A percentile compares a stretch with the other conserved stretches of the same genome.
These are phyloP conservation scores for Labeo calbasu DNA, from an alignment of 2,797 vertebrate genomes.

Conservation along the genomic window DNA sequence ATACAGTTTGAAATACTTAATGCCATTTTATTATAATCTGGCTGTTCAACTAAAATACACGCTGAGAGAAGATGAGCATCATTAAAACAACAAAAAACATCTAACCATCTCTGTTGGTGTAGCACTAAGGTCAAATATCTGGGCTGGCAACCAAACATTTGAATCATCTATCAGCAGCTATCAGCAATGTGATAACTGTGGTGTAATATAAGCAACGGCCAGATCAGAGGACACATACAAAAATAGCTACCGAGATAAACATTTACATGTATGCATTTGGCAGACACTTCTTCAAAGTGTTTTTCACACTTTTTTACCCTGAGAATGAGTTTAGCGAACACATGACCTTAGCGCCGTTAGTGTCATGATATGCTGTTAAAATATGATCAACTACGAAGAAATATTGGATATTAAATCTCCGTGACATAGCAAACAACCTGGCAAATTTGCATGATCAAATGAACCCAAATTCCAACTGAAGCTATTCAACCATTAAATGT, in stretches of 20 bases:
- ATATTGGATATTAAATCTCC: neutral
- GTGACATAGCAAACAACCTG: neutral
- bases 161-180: neutral
- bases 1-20: neutral
- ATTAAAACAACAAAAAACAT: neutral
- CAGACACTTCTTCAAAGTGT: neutral
- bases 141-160: neutral
- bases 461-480: neutral
- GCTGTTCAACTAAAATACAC: neutral
- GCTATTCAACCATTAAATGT: neutral
- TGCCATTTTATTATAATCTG: neutral
- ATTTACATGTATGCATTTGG: neutral
- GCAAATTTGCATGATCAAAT: neutral
- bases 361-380: neutral
- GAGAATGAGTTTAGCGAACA: neutral
- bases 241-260: neutral
- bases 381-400: neutral
- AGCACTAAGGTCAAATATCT: neutral
- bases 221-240: neutral
- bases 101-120: neutral
- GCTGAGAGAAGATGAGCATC: neutral
- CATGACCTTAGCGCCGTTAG: neutral
- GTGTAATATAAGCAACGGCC: neutral
- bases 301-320: neutral
- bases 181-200: neutral